phyloP scores from a whole-genome alignment of 1,140 invertebrate species.

The Leptestheria dahalacensis region DNA sequence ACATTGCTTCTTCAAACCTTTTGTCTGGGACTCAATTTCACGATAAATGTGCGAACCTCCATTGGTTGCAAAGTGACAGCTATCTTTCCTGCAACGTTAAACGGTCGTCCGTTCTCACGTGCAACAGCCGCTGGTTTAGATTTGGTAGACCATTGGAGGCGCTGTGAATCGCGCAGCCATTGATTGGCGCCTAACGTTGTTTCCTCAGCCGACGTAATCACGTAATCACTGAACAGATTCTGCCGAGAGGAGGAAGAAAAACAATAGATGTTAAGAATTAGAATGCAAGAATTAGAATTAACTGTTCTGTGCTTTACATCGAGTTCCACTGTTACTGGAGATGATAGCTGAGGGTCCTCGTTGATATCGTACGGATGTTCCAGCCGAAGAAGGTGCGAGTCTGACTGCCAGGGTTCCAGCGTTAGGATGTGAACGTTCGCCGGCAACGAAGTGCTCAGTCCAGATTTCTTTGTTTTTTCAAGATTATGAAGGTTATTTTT shows the following conservation, averaged over 20 bases:
- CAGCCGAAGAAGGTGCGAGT: constrained; percentile 33
- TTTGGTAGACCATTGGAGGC: constrained; percentile 34
- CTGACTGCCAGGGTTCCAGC: constrained; percentile 32
- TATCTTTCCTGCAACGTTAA: background rate
- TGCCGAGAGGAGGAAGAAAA: constrained; percentile 20
- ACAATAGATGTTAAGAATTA: background rate
- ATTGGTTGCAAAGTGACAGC: constrained; percentile 36
- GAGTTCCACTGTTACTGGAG: constrained; percentile 21
- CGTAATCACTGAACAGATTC: constrained; percentile 41
- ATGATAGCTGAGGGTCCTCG: constrained; percentile 32
- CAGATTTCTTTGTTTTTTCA: constrained; percentile 5
- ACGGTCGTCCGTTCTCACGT: constrained; percentile 12
- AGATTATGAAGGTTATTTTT: background rate
- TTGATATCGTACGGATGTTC: constrained; percentile 41
- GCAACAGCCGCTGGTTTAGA: background rate
- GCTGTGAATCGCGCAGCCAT: constrained; percentile 36
- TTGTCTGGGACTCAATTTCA: constrained; percentile 17
- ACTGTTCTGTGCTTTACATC: constrained; percentile 1
- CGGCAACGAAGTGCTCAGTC: constrained; percentile 29
- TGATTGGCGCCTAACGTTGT: constrained; percentile 54
- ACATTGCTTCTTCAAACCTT: background rate
- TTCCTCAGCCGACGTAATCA: constrained; percentile 40
- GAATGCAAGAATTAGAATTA: too few relatives aligned
- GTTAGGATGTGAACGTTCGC: constrained; percentile 41
- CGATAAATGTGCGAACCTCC: constrained; percentile 43